Percentiles rank a stretch among this genome's conserved stretches.
phyloP scores from a whole-genome alignment of 2,888 invertebrate species.

The Tenthredo distinguenda region DNA sequence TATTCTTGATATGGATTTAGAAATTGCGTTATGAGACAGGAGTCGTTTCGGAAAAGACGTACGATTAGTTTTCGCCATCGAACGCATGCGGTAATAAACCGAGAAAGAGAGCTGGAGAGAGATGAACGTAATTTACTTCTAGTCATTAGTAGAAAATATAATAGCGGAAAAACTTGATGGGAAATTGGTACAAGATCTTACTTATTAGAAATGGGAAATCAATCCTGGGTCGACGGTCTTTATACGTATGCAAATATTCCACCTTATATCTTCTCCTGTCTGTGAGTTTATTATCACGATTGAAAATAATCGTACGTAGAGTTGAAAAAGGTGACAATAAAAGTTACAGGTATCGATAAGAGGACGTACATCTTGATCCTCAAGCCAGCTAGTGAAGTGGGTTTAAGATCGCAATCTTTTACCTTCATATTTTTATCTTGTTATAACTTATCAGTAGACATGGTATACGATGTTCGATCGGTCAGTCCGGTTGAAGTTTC shows the following conservation, averaged over 20 bases:
- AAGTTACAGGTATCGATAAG: background rate
- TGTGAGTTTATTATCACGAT: background rate
- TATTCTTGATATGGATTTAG: conserved; percentile 1
- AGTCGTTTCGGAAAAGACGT: background rate
- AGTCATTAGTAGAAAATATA: conserved; percentile 1
- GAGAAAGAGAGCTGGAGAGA: background rate
- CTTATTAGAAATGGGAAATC: conserved; percentile 20
- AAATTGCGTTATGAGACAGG: background rate
- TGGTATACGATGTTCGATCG: background rate
- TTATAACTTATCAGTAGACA: background rate
- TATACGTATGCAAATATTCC: background rate
- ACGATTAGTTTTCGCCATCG: conserved; percentile 24
- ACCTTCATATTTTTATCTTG: background rate
- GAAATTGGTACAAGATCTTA: conserved; percentile 26
- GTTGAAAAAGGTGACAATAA: background rate
- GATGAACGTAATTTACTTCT: background rate
- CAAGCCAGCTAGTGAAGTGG: background rate
- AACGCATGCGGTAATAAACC: background rate
- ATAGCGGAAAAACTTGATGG: background rate
- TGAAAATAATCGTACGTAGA: background rate
- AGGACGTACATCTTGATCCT: background rate
- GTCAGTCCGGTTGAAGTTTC: background rate
- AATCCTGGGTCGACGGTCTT: background rate
- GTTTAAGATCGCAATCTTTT: background rate
- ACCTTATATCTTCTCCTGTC: background rate